phyloP scores from a whole-genome alignment of 2,113 vertebrate genomes.

The Python bivittatus region DNA sequence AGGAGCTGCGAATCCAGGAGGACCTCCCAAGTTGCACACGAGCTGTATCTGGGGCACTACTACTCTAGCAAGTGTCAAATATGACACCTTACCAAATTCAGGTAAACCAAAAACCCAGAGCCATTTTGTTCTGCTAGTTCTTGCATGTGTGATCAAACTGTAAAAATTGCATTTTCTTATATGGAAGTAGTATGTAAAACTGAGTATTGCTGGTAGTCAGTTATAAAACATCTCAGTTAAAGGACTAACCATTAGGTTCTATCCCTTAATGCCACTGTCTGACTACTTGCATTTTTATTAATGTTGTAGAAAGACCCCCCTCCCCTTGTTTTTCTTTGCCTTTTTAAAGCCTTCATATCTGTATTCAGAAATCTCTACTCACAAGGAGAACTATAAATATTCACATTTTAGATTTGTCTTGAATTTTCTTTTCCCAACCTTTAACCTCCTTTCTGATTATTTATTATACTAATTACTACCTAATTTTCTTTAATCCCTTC shows the following conservation, averaged over 20 bases:
- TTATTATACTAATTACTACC: background rate
- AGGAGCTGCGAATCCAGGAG: too few species aligned
- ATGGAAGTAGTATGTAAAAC: background rate
- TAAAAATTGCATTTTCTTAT: background rate
- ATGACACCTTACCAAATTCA: background rate
- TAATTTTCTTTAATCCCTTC: background rate
- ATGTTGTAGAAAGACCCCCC: slow-evolving; percentile 48
- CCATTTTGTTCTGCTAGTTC: background rate
- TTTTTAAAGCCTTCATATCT: slow-evolving; percentile 58
- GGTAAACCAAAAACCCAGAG: too few species aligned
- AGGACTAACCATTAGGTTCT: background rate
- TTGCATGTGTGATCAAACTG: background rate
- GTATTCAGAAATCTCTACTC: slow-evolving; percentile 54
- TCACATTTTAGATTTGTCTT: background rate
- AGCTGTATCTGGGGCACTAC: too few species aligned
- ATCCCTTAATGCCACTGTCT: background rate
- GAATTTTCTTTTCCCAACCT: background rate
- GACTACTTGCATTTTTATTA: slow-evolving; percentile 42
- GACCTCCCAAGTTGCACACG: too few species aligned
- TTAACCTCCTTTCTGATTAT: background rate
- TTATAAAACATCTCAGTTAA: background rate
- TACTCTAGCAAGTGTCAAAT: background rate
- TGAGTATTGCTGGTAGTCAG: background rate
- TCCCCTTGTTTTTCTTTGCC: slow-evolving; percentile 52
- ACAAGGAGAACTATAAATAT: background rate